Conservation (phyloP, 2,888 invertebrate genomes). For the Macaria notata region DNA sequence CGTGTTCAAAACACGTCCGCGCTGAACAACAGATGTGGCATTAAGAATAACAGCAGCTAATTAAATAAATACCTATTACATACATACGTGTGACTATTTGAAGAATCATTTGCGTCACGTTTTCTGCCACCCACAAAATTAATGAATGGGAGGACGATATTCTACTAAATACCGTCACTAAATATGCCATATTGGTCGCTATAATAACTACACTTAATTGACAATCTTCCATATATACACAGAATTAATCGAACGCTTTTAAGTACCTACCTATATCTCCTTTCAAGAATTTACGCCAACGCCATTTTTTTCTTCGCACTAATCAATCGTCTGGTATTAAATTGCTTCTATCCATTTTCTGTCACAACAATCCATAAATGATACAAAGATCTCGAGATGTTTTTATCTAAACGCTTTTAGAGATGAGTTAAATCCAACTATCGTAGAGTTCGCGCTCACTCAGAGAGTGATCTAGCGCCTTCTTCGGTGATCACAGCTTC, state of each 20-base stretch:
- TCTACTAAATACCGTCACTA: slow-evolving; percentile 24
- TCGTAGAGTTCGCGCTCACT: too few species aligned
- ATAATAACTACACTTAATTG: slow-evolving; percentile 31
- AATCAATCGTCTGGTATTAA: slow-evolving; percentile 19
- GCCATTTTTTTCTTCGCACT: slow-evolving; percentile 15
- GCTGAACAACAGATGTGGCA: slow-evolving; percentile 25
- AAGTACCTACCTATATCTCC: slow-evolving; percentile 26
- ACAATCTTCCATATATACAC: slow-evolving; percentile 29
- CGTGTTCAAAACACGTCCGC: slow-evolving; percentile 24
- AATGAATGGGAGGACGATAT: slow-evolving; percentile 40
- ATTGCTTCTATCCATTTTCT: slow-evolving; percentile 22
- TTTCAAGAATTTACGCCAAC: slow-evolving; percentile 26
- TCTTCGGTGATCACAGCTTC: background rate
- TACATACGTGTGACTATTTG: slow-evolving; percentile 34
- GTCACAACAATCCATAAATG: slow-evolving; percentile 4
- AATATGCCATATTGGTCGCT: slow-evolving; percentile 24
- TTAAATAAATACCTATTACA: slow-evolving; percentile 51
- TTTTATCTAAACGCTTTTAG: background rate
- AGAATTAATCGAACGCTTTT: slow-evolving; percentile 28
- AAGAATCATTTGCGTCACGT: slow-evolving; percentile 46
- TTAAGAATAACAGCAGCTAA: slow-evolving; percentile 49
- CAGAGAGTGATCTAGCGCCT: background rate
- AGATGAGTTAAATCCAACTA: too few species aligned
- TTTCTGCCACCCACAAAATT: slow-evolving; percentile 35
- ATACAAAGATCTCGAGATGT: background rate